Conservation (phyloP, 2,888 invertebrate species). For the Drosophila nr. medialis region DNA sequence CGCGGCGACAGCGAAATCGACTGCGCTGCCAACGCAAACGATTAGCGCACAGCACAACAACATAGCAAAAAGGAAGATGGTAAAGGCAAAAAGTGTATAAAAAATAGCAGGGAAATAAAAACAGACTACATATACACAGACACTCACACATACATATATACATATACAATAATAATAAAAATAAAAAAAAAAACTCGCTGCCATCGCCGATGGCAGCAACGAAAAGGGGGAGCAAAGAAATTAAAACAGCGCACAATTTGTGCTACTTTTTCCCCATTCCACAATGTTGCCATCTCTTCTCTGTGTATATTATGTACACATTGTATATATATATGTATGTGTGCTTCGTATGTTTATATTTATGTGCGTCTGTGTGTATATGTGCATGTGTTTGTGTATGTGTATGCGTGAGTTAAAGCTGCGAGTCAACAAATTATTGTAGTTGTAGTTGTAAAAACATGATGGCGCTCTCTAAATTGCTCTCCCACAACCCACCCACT, state of each 20-base stretch:
- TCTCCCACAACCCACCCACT: conserved; percentile 69
- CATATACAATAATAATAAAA: conserved; percentile 36
- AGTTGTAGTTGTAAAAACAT: conserved; percentile 75
- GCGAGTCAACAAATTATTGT: conserved; percentile 60
- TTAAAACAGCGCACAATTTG: conserved; percentile 81
- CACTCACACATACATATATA: conserved; percentile 18
- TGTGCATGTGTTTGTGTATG: conserved; percentile 11
- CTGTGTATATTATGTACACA: conserved; percentile 29
- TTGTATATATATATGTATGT: conserved; percentile 26
- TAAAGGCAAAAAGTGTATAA: conserved; percentile 49
- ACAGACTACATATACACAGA: conserved; percentile 45
- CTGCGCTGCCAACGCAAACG: conserved; percentile 69
- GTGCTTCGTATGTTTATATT: conserved; percentile 19
- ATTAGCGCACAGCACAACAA: conserved; percentile 62
- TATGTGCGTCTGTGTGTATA: conserved; percentile 23
- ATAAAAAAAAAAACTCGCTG: conserved; percentile 38
- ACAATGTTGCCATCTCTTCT: conserved; percentile 63
- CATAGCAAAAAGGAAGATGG: conserved; percentile 50
- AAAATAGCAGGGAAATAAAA: conserved; percentile 70
- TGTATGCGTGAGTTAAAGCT: conserved; percentile 45
- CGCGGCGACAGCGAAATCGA: conserved; percentile 65
- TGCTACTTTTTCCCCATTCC: conserved; percentile 80
- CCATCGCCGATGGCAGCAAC: conserved; percentile 10
- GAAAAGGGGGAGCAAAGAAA: conserved; percentile 62
- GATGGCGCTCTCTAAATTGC: conserved; percentile 59